phyloP scores from a whole-genome alignment of 2,888 invertebrate genomes.

The Synergus itoensis region DNA sequence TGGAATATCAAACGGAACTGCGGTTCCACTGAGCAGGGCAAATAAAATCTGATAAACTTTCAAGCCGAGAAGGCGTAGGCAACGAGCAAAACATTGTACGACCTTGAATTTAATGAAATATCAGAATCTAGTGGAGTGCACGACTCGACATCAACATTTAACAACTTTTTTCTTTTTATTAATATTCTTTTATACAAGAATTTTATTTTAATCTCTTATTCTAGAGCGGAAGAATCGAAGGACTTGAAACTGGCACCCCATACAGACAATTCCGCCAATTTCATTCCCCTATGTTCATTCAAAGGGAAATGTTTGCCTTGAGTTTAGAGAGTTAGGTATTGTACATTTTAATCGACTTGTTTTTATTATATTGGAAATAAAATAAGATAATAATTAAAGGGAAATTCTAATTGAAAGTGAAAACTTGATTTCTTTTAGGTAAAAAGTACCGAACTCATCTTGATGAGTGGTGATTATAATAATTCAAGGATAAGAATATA shows the following conservation, averaged over 20 bases:
- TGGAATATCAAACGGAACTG: neutral
- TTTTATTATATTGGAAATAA: neutral
- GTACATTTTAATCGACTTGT: neutral
- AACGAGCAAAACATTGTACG: neutral
- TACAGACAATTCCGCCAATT: neutral
- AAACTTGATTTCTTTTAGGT: too few relatives aligned
- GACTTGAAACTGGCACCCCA: neutral
- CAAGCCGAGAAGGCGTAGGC: too few relatives aligned
- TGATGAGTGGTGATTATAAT: too few relatives aligned
- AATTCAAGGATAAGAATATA: too few relatives aligned
- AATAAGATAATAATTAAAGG: neutral
- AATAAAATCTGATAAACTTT: constrained; percentile 24
- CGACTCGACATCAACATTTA: neutral
- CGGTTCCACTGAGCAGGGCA: neutral
- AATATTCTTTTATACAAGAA: neutral
- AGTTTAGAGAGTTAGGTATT: neutral
- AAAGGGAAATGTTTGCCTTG: neutral
- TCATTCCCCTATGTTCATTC: neutral
- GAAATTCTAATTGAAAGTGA: neutral
- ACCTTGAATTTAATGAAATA: neutral
- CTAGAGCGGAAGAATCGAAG: neutral
- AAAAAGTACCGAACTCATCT: too few relatives aligned
- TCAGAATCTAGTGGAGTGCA: neutral
- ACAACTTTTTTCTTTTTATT: neutral
- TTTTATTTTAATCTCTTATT: neutral